Evolutionary conservation across 2,113 vertebrate genomes (phyloP).

Genomic region (Meleagris gallopavo): DNA sequence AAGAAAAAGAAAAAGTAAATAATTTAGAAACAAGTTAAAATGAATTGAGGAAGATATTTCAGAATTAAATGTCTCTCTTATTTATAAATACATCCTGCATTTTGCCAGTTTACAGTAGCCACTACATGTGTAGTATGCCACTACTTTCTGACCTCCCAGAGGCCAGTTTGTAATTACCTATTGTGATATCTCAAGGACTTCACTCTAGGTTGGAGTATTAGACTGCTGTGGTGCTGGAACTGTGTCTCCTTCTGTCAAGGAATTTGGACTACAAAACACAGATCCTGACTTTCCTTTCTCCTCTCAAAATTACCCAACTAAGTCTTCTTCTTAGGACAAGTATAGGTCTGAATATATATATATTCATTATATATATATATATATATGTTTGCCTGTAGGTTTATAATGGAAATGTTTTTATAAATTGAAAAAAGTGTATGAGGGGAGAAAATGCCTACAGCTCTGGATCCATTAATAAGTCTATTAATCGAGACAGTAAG

Average conservation of each 20-base stretch:
- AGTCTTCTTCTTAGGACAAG: background rate
- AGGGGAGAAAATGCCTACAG: background rate
- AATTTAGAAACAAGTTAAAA: no score
- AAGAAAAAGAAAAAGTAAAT: no score
- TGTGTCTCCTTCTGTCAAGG: background rate
- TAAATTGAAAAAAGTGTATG: background rate
- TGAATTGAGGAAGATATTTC: background rate
- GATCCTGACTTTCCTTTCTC: background rate
- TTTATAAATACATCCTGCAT: background rate
- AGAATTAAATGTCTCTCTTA: background rate
- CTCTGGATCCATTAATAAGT: background rate
- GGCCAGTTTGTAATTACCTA: background rate
- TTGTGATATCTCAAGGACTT: background rate
- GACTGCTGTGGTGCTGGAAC: background rate
- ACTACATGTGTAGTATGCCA: background rate
- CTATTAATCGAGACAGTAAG: background rate
- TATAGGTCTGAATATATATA: background rate
- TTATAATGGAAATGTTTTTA: background rate
- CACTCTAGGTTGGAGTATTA: background rate
- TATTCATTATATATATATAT: no score
- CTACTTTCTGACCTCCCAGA: background rate
- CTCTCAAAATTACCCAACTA: background rate
- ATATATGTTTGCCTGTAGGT: background rate
- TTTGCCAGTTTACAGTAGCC: background rate
- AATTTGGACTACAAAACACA: background rate